A percentile compares a stretch with the other conserved stretches of the same genome.
Evolutionary conservation across 2,888 invertebrate genomes (phyloP).

Genomic region (Mesodorylaimus sp.): DNA sequence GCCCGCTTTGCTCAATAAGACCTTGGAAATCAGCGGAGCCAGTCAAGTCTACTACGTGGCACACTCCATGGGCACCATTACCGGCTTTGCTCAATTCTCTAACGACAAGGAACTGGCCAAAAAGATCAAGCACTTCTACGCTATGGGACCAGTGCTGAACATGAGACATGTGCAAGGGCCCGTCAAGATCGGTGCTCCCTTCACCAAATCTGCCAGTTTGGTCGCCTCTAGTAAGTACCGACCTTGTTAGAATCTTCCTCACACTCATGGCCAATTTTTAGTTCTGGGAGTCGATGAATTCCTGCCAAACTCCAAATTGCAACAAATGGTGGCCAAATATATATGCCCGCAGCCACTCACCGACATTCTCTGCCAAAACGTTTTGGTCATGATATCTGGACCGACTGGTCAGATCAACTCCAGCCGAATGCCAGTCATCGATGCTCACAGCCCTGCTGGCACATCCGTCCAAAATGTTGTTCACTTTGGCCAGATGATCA

Average conservation of each 20-base stretch:
- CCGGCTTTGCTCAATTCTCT: slow-evolving; percentile 30
- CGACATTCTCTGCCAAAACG: slow-evolving; percentile 49
- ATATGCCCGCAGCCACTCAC: slow-evolving; percentile 45
- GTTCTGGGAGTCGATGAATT: no score
- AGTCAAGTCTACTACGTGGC: slow-evolving; percentile 54
- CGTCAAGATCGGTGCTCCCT: no score
- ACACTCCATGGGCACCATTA: slow-evolving; percentile 60
- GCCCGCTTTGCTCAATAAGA: slow-evolving; percentile 58
- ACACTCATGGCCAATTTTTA: no score
- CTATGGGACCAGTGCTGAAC: slow-evolving; percentile 25
- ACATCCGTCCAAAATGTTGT: slow-evolving; percentile 35
- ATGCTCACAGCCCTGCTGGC: slow-evolving; percentile 33
- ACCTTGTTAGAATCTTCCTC: no score
- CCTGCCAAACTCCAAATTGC: slow-evolving; percentile 46
- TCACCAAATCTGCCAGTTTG: no score
- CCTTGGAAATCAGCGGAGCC: slow-evolving; percentile 41
- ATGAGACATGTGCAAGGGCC: slow-evolving; percentile 28
- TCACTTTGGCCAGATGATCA: slow-evolving; percentile 32
- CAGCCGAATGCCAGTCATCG: slow-evolving; percentile 36
- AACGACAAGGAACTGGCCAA: slow-evolving; percentile 23
- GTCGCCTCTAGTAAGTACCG: no score
- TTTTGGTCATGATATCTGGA: slow-evolving; percentile 55
- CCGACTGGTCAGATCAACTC: slow-evolving; percentile 26
- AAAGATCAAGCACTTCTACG: slow-evolving; percentile 24
- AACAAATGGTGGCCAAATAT: slow-evolving; percentile 44